Base-by-base conservation (phyloP, 1,140 invertebrate genomes). In the Nebria ingens region DNA sequence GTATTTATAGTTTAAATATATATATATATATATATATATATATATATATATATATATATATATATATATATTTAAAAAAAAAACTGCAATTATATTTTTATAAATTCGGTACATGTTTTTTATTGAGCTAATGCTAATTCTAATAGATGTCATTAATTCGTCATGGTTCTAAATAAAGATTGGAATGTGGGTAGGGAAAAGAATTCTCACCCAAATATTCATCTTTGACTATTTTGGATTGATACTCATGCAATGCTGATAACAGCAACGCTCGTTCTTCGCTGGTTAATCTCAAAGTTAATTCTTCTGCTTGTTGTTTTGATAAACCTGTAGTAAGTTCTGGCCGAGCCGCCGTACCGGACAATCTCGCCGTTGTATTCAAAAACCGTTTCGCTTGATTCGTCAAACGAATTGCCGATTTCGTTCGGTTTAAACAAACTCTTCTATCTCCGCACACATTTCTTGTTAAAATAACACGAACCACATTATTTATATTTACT, bases 141-240 rank as follows among this genome's bases (percentile, higher is more conserved):
- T n/a, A n/a, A n/a, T n/a, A n/a, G n/a, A n/a, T n/a, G n/a, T n/a
- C n/a, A n/a, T n/a, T n/a, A n/a, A n/a, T n/a, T n/a, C n/a, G n/a
- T n/a, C n/a, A n/a, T n/a, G n/a, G n/a, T n/a, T n/a, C n/a, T n/a
- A n/a, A n/a, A n/a, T n/a, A n/a, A n/a, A n/a, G n/a, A n/a, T n/a
- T n/a, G n/a, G n/a, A n/a, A n/a, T n/a, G n/a, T n/a, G n/a, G n/a
- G n/a, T n/a, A n/a, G n/a, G n/a, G n/a, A n/a, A n/a, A n/a, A n/a
- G n/a, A n/a, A n/a, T 40, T 50, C 52, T 70, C 77, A 87, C 86
- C 84, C 82, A 84, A 83, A 65, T 81, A 87, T 65, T 82, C 80
- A 54, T 81, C 81, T 69, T 85, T 87, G 17, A 80, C 76, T 64
- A 79, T 73, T 58, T 82, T 79, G 0, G 85, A 85, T 67, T 87